Conservation (phyloP, 2,888 invertebrate species). For the Microplitis manilae region DNA sequence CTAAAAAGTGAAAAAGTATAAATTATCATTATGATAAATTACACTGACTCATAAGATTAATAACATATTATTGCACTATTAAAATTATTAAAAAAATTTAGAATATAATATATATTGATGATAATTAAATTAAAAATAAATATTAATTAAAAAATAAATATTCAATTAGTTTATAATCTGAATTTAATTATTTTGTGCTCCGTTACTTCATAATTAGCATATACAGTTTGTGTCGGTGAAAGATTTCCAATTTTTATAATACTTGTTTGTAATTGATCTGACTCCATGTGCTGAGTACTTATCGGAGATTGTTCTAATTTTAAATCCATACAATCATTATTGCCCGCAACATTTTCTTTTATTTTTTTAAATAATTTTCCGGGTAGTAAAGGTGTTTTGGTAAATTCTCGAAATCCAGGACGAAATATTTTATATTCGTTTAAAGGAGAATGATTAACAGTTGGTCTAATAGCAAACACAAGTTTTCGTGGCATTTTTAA, state of each 20-base stretch:
- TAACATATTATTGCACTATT: too few relatives aligned
- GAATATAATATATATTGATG: too few relatives aligned
- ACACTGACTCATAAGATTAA: too few relatives aligned
- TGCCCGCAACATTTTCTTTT: not conserved
- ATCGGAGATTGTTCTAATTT: not conserved
- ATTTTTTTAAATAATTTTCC: constrained; percentile 7
- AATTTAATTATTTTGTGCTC: constrained; percentile 3
- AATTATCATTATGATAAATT: too few relatives aligned
- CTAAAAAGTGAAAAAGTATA: too few relatives aligned
- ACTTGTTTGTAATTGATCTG: constrained; percentile 7
- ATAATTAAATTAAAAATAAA: not conserved
- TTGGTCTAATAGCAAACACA: constrained; percentile 1
- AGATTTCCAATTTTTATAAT: constrained; percentile 15
- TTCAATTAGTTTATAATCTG: not conserved
- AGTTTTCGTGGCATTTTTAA: not conserved
- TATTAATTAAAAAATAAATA: not conserved
- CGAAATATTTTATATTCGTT: not conserved
- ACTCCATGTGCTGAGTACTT: not conserved
- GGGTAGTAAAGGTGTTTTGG: constrained; percentile 9
- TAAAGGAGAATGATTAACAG: not conserved
- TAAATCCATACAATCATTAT: not conserved
- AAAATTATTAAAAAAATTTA: too few relatives aligned
- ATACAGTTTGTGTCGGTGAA: not conserved
- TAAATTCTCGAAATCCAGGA: constrained; percentile 7
- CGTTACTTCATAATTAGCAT: not conserved